Conservation (phyloP, 2,888 invertebrate genomes). For the Prostheceraeus crozeri region DNA sequence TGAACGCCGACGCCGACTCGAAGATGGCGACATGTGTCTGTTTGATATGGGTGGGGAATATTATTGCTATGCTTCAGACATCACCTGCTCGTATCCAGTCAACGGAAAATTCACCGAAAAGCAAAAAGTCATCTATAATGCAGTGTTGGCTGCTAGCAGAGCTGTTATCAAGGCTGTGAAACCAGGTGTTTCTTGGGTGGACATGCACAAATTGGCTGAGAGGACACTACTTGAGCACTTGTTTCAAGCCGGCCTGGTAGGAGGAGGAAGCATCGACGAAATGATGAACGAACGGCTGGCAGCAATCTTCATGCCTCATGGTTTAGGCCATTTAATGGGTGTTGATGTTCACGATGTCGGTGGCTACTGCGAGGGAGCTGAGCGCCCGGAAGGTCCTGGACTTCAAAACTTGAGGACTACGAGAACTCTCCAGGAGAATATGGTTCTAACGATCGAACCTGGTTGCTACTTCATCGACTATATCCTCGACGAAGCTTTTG, state of each 20-base stretch:
- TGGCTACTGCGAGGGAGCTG: too few species aligned
- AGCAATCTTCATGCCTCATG: conserved; percentile 87
- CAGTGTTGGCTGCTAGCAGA: conserved; percentile 36
- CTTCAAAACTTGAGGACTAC: conserved; percentile 73
- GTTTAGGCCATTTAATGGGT: conserved; percentile 87
- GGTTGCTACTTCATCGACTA: conserved; percentile 84
- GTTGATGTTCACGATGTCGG: conserved; percentile 95
- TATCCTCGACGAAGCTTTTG: conserved; percentile 72
- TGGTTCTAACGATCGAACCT: conserved; percentile 91
- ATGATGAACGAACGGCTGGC: conserved; percentile 66
- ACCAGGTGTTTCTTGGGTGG: conserved; percentile 74
- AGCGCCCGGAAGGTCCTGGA: conserved; percentile 61
- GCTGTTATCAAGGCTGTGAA: conserved; percentile 33
- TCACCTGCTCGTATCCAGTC: conserved; percentile 88
- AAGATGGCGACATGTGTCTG: conserved; percentile 78
- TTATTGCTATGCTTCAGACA: conserved; percentile 83
- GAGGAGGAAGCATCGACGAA: conserved; percentile 59
- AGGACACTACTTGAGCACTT: conserved; percentile 69
- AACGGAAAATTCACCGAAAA: conserved; percentile 83
- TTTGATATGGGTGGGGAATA: conserved; percentile 99
- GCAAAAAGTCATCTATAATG: conserved; percentile 70
- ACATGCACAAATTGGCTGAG: conserved; percentile 82
- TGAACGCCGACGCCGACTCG: conserved; percentile 66
- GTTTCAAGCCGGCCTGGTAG: conserved; percentile 69
- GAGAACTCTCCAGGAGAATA: conserved; percentile 64